A percentile compares a stretch with the other conserved stretches of the same genome.
Evolutionary conservation across 2,888 invertebrate genomes (phyloP).

Genomic region (Harmothoe impar): DNA sequence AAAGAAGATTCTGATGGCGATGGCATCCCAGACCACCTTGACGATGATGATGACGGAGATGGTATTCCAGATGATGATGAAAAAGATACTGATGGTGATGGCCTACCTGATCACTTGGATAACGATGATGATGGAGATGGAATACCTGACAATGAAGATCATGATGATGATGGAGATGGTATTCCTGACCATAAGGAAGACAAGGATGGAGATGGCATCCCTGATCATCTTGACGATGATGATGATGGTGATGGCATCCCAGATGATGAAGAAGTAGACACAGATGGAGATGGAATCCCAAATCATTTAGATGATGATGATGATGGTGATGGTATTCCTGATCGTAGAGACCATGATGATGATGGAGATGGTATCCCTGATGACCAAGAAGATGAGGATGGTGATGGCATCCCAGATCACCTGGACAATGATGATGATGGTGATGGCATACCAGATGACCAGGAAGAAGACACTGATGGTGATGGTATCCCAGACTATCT

Average conservation of each 20-base stretch:
- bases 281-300: slow-evolving; percentile 76
- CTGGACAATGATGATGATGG: slow-evolving; percentile 76
- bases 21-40: slow-evolving; percentile 75
- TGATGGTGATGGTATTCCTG: slow-evolving; percentile 75
- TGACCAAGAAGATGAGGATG: slow-evolving; percentile 70
- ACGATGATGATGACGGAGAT: slow-evolving; percentile 76
- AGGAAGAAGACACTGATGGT: slow-evolving; percentile 72
- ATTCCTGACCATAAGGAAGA: slow-evolving; percentile 70
- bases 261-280: slow-evolving; percentile 73
- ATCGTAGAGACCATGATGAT: slow-evolving; percentile 71
- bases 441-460: slow-evolving; percentile 76
- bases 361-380: slow-evolving; percentile 75
- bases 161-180: slow-evolving; percentile 74
- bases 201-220: slow-evolving; percentile 79
- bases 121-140: slow-evolving; percentile 71
- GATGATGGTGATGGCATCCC: slow-evolving; percentile 73
- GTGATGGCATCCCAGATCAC: slow-evolving; percentile 74
- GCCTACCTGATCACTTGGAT: slow-evolving; percentile 71
- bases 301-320: slow-evolving; percentile 74
- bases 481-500: slow-evolving; percentile 79
- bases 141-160: slow-evolving; percentile 69
- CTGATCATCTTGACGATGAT: slow-evolving; percentile 72
- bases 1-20: slow-evolving; percentile 71
- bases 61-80: slow-evolving; percentile 72
- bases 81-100: slow-evolving; percentile 70